phyloP scores from a whole-genome alignment of 2,888 invertebrate genomes.

The Drosophila austrosaltans region DNA sequence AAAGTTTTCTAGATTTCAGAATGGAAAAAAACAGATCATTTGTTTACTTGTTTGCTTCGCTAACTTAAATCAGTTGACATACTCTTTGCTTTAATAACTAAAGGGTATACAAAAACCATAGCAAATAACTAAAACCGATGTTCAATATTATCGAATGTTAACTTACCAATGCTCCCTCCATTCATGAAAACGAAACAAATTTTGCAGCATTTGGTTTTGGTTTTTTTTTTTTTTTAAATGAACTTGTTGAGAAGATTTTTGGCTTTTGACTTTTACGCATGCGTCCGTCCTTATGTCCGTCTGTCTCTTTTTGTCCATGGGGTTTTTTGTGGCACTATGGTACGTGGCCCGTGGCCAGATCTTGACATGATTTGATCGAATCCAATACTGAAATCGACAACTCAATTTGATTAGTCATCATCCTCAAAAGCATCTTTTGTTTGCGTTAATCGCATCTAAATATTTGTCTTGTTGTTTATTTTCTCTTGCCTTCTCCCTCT shows the following conservation, averaged over 20 bases:
- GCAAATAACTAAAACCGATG: constrained; percentile 18
- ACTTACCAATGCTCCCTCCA: constrained; percentile 42
- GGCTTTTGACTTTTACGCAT: constrained; percentile 27
- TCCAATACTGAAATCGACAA: constrained; percentile 31
- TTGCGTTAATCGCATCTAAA: constrained; percentile 54
- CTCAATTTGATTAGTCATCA: constrained; percentile 66
- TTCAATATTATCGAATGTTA: constrained; percentile 65
- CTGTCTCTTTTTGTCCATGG: background rate
- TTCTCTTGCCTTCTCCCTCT: background rate
- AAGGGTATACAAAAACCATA: constrained; percentile 2
- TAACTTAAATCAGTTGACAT: background rate
- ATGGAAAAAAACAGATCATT: too few species aligned
- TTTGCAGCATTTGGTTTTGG: background rate
- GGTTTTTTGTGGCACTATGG: background rate
- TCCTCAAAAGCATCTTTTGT: constrained; percentile 27
- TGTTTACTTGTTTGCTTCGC: too few species aligned
- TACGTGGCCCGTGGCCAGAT: constrained; percentile 24
- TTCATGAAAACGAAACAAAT: constrained; percentile 62
- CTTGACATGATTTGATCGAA: constrained; percentile 41
- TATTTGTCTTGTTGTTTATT: constrained; percentile 13
- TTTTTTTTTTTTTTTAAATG: background rate
- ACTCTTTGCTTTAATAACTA: background rate
- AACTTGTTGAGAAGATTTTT: constrained; percentile 5
- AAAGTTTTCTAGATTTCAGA: too few species aligned
- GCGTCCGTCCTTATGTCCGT: background rate